Evolutionary conservation across 2,113 vertebrate species (phyloP).

Genomic region (Genyomyrus donnyi): DNA sequence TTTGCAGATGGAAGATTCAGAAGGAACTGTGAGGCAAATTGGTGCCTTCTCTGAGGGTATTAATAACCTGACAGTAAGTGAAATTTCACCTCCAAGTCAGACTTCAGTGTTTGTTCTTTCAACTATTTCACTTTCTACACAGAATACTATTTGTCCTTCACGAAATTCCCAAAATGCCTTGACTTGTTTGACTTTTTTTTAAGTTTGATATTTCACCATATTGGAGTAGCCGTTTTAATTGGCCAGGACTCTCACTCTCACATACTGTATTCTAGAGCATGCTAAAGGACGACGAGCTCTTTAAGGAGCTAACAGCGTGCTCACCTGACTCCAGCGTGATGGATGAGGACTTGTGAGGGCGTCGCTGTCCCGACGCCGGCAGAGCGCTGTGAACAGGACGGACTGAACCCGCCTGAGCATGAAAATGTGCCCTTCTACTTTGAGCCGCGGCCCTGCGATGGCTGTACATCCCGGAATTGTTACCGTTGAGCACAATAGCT

Average conservation of each 20-base stretch:
- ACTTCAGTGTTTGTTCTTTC: neutral
- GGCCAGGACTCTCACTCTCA: neutral
- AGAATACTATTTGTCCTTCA: neutral
- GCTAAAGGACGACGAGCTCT: conserved; percentile 94
- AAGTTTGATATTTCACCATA: neutral
- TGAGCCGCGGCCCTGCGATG: neutral
- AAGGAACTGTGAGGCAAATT: conserved; percentile 95
- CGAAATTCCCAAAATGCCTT: neutral
- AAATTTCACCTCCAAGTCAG: neutral
- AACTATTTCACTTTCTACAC: neutral
- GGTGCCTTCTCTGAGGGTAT: conserved; percentile 95
- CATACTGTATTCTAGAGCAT: conserved; percentile 71
- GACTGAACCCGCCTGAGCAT: conserved; percentile 39
- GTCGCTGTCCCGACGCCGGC: neutral
- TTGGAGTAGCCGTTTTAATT: neutral
- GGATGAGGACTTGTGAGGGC: conserved; percentile 82
- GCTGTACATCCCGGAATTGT: neutral
- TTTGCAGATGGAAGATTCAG: conserved; percentile 93
- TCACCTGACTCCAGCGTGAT: conserved; percentile 82
- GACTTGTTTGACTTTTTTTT: neutral
- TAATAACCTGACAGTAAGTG: conserved; percentile 91
- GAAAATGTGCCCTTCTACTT: conserved; percentile 10
- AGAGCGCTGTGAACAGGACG: conserved; percentile 45
- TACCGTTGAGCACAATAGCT: neutral
- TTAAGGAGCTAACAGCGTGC: conserved; percentile 71